Evolutionary conservation across 2,113 vertebrate genomes (phyloP).

Genomic region (Edolisoma coerulescens): DNA sequence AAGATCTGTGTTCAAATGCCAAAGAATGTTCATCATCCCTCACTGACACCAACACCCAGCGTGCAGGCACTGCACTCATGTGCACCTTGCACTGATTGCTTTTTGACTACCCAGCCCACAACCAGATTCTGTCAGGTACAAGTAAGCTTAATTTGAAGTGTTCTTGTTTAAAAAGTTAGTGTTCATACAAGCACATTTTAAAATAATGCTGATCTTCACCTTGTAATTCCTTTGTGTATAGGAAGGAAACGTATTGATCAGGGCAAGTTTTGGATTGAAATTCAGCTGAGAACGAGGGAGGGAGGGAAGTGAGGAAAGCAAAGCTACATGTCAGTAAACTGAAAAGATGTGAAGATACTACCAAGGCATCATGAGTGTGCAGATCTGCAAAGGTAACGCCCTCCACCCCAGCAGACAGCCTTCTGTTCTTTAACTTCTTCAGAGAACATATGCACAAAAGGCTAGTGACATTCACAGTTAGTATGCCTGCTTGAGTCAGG

Average conservation of each 20-base stretch:
- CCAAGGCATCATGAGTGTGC: neutral
- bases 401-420: neutral
- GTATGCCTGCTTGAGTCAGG: neutral
- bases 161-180: neutral
- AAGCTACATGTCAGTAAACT: neutral
- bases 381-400: neutral
- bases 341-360: neutral
- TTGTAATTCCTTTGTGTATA: neutral
- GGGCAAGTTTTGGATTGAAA: neutral
- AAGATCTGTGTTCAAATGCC: neutral
- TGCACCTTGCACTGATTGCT: accelerated
- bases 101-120: neutral
- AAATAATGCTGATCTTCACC: neutral
- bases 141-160: neutral
- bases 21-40: neutral
- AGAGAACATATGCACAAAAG: neutral
- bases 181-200: neutral
- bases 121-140: neutral
- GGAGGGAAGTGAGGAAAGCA: neutral
- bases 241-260: neutral
- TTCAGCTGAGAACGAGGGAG: neutral
- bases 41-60: neutral
- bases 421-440: neutral
- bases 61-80: neutral
- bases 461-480: neutral